These are phyloP conservation scores for Fukomys damarensis DNA, from an alignment of 2,113 vertebrate species.

Conservation along the genomic window DNA sequence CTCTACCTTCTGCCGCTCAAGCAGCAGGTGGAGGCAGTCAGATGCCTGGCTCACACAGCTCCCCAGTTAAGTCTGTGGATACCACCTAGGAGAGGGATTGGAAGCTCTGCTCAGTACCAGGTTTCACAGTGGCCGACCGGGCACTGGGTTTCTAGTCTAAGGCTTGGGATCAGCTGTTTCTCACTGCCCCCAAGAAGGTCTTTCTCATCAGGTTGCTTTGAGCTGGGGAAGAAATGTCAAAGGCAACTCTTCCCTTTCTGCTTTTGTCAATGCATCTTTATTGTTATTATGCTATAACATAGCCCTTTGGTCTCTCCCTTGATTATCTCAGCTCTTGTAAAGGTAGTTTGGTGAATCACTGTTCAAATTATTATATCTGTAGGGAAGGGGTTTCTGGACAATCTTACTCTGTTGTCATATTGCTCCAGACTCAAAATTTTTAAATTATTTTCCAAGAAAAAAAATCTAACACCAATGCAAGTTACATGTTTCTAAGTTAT, in stretches of 20 bases:
- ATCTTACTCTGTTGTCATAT: background rate
- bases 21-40: background rate
- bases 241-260: background rate
- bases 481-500: background rate
- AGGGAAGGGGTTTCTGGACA: background rate
- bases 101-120: background rate
- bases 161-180: no score
- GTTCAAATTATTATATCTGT: background rate
- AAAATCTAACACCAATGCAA: background rate
- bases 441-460: background rate
- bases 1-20: background rate
- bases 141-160: background rate
- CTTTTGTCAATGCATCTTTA: no score
- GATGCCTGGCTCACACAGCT: background rate
- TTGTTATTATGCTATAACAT: background rate
- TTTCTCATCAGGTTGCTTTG: background rate
- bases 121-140: background rate
- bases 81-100: background rate
- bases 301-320: background rate
- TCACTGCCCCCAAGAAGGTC: background rate
- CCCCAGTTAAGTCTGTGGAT: background rate
- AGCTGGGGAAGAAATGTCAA: no score
- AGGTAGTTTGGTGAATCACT: background rate
- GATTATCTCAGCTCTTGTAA: background rate
- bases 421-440: background rate